Conservation (phyloP, 2,797 vertebrate species). For the Australoheros facetus region DNA sequence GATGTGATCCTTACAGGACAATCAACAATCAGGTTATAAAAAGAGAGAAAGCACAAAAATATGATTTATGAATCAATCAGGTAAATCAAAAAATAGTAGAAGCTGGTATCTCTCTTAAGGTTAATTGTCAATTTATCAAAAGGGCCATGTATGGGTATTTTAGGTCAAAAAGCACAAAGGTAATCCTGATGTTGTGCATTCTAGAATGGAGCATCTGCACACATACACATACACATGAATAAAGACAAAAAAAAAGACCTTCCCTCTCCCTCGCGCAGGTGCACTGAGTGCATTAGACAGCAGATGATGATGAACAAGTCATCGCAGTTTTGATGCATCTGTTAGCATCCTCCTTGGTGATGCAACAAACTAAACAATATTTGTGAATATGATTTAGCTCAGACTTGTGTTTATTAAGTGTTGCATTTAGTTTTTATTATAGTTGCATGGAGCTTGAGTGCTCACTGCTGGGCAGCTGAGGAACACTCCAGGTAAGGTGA, state of each 20-base stretch:
- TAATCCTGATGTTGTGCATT: neutral
- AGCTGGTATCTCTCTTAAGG: neutral
- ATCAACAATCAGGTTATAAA: neutral
- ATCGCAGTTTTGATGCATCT: neutral
- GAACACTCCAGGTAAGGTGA: conserved; percentile 24
- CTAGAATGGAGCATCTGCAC: neutral
- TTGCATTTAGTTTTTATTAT: neutral
- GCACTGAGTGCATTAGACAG: neutral
- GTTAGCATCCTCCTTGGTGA: neutral
- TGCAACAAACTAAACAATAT: neutral
- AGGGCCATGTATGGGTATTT: neutral
- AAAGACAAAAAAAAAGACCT: neutral
- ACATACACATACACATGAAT: no score
- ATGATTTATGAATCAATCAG: neutral
- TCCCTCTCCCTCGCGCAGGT: neutral
- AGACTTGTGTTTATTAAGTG: conserved; percentile 10
- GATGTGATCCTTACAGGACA: neutral
- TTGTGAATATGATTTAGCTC: conserved; percentile 15
- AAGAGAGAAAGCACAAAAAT: neutral
- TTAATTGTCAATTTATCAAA: neutral
- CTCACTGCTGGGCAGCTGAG: conserved; percentile 59
- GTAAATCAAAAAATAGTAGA: neutral
- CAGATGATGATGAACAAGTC: neutral
- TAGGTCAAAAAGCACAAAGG: neutral
- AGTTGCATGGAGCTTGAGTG: neutral